Base-by-base conservation (phyloP, 2,888 invertebrate genomes). In the Tanytarsus gracilentus region DNA sequence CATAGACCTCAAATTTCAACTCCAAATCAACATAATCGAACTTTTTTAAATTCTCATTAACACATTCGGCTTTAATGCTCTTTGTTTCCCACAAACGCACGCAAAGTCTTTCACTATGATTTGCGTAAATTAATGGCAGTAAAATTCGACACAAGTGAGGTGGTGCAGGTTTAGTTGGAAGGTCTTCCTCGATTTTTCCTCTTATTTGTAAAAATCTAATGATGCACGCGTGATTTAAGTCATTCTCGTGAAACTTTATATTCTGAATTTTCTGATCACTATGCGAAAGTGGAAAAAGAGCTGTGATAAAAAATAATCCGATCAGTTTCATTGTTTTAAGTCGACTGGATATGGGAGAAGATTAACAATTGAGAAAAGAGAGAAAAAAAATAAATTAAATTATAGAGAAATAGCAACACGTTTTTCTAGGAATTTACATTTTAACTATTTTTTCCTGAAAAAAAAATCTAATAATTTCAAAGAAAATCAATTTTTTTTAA, bases 21-120 rank as follows among this genome's bases (percentile, higher is more conserved):
- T 53, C 53, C 23, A 53, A 53, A 33, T 53, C 53, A 16, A 53
- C n/a, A 30, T 36, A 53, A 3, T 33, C 53, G 4, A 30, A 53
- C 2, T 36, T 53, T n/a, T 53, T 53, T 6, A 53, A n/a, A 5
- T 11, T 53, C 11, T 53, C 53, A 21, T 36, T 36, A 4, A 53
- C 53, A 36, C 53, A 53, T 18, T 53, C 53, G n/a, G 53, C 53
- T 33, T 53, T 53, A n/a, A 53, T 30, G 3, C 18, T 53, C 23
- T 36, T 53, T 21, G 53, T 53, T 9, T 53, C 53, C 53, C 53
- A 53, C 3, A 53, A 30, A 14, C 53, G 30, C 14, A 53, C 18
- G 18, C 53, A 33, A 3, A 53, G 23, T 33, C 33, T 8, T 33
- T 53, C 53, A 36, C 53, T 53, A 18, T 53, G 53, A 53, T 53